Conservation (phyloP, 2,797 vertebrate genomes). For the Epinephelus malabaricus region DNA sequence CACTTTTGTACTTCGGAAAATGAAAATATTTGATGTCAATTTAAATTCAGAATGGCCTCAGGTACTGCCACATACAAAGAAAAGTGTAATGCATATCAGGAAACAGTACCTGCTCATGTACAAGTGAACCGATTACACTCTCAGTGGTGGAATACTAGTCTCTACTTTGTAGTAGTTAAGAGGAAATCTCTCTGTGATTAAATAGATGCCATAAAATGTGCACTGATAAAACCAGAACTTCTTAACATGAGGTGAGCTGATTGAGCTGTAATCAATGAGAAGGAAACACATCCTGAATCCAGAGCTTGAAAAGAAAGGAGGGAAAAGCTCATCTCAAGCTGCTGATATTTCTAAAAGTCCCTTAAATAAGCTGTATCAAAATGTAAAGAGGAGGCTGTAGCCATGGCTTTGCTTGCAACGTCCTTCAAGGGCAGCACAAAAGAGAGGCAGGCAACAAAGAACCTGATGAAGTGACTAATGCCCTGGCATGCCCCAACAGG, state of each 20-base stretch:
- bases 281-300: constrained; percentile 33
- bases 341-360: constrained; percentile 72
- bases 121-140: constrained; percentile 20
- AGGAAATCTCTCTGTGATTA: constrained; percentile 22
- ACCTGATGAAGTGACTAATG: constrained; percentile 87
- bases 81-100: constrained; percentile 11
- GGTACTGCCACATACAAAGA: constrained; percentile 37
- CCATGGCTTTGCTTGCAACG: constrained; percentile 66
- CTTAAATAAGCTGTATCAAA: constrained; percentile 79
- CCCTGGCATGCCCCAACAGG: constrained; percentile 83
- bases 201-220: constrained; percentile 29
- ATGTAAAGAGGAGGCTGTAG: constrained; percentile 66
- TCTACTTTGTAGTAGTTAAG: constrained; percentile 20
- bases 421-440: constrained; percentile 85
- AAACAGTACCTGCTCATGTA: constrained; percentile 19
- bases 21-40: constrained; percentile 70
- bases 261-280: constrained; percentile 35
- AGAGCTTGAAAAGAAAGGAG: neutral
- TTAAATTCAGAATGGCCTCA: constrained; percentile 55
- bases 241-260: constrained; percentile 35
- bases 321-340: constrained; percentile 37
- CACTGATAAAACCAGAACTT: constrained; percentile 35
- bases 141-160: constrained; percentile 8
- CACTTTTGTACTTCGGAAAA: constrained; percentile 71
- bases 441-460: constrained; percentile 83